These are phyloP conservation scores for Cotesia typhae DNA, from an alignment of 1,140 invertebrate genomes.

Conservation along the genomic window DNA sequence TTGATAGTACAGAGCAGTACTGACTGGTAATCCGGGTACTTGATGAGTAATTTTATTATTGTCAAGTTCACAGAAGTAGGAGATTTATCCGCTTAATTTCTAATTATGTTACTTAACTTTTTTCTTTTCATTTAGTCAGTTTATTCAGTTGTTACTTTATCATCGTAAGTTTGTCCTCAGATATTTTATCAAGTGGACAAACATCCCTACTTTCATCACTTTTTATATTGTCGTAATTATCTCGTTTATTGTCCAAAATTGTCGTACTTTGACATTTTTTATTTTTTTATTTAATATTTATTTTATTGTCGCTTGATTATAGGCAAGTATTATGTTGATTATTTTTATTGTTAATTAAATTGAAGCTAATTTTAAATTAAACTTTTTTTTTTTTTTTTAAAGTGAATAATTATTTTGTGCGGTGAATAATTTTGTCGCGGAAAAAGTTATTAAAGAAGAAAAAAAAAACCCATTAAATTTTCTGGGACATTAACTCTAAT, in stretches of 20 bases:
- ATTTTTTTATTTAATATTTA: neutral
- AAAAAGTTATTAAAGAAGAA: too few species aligned
- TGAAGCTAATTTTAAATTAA: too few species aligned
- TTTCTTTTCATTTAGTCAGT: conserved; percentile 45
- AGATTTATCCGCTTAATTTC: conserved; percentile 49
- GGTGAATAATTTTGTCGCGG: too few species aligned
- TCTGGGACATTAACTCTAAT: too few species aligned
- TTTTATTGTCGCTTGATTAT: conserved; percentile 22
- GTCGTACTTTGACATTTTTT: neutral
- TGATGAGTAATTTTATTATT: conserved; percentile 42
- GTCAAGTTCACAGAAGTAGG: conserved; percentile 55
- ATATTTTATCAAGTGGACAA: neutral
- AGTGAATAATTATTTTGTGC: too few species aligned
- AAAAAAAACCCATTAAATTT: too few species aligned
- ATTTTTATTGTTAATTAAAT: too few species aligned
- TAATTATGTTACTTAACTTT: conserved; percentile 40
- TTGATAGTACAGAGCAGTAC: conserved; percentile 42
- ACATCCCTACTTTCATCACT: neutral
- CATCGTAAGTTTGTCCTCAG: neutral
- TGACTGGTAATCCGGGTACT: conserved; percentile 29
- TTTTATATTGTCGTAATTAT: conserved; percentile 4
- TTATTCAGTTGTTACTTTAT: neutral
- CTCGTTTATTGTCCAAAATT: conserved; percentile 19
- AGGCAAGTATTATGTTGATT: conserved; percentile 8
- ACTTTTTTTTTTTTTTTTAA: too few species aligned